These are phyloP conservation scores for Platyscapa corneri DNA, from an alignment of 1,140 invertebrate genomes.

Conservation along the genomic window DNA sequence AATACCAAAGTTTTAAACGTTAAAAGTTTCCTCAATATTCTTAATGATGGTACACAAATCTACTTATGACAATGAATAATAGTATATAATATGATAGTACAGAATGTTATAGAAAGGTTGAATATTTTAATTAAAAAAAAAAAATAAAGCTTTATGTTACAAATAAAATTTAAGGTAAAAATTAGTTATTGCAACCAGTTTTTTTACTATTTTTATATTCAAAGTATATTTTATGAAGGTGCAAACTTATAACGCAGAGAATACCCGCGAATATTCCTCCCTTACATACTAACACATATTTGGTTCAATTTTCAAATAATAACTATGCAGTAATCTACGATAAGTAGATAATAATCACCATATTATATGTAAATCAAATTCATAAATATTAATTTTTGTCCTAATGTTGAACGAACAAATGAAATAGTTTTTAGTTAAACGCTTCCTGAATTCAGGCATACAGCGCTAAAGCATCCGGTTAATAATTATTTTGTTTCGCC, in stretches of 20 bases:
- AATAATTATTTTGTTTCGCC: constrained; percentile 25
- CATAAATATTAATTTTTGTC: constrained; percentile 54
- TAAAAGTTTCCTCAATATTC: too few relatives aligned
- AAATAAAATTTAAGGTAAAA: too few relatives aligned
- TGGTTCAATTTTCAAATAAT: constrained; percentile 37
- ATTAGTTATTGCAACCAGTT: not conserved
- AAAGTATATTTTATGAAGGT: not conserved
- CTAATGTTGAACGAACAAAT: constrained; percentile 44
- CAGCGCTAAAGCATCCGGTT: not conserved
- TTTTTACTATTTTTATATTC: not conserved
- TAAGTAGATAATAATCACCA: constrained; percentile 47
- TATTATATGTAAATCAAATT: constrained; percentile 35
- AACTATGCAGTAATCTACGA: constrained; percentile 31
- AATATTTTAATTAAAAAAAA: too few relatives aligned
- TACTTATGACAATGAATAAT: too few relatives aligned
- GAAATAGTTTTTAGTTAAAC: constrained; percentile 4
- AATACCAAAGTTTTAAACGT: too few relatives aligned
- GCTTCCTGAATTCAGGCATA: not conserved
- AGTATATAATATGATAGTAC: too few relatives aligned
- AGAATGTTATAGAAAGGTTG: too few relatives aligned
- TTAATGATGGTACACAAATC: too few relatives aligned
- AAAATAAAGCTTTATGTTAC: not conserved
- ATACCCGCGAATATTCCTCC: not conserved
- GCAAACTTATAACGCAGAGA: not conserved
- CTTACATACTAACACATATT: not conserved